These are phyloP conservation scores for Augochlorella aurata DNA, from an alignment of 2,888 invertebrate species.

Conservation along the genomic window DNA sequence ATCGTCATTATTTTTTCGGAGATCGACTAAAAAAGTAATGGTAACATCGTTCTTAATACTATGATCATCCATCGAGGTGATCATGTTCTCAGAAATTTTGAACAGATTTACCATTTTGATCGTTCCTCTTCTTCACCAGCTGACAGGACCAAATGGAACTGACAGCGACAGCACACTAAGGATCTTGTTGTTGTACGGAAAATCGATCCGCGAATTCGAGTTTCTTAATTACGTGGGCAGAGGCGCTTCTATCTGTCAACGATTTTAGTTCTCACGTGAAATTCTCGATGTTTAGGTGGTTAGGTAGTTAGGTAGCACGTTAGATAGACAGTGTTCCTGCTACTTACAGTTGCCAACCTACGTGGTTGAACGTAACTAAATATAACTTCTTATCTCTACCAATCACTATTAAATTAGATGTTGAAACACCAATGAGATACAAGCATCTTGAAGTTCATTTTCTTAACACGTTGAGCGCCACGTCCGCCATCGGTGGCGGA, in stretches of 20 bases:
- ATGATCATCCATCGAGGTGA: not conserved
- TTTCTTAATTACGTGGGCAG: constrained; percentile 50
- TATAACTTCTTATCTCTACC: constrained; percentile 14
- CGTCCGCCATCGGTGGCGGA: too few relatives aligned
- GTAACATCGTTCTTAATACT: not conserved
- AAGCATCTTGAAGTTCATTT: not conserved
- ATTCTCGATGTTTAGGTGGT: constrained; percentile 16
- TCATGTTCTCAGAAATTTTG: not conserved
- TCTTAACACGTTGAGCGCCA: too few relatives aligned
- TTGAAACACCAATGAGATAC: not conserved
- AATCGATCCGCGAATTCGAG: constrained; percentile 71
- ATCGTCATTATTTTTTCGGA: constrained; percentile 90
- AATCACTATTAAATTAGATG: constrained; percentile 11
- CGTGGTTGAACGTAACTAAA: constrained; percentile 16
- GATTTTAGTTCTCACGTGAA: constrained; percentile 41
- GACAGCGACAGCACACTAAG: constrained; percentile 66
- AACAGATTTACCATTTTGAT: constrained; percentile 68
- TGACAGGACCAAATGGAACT: constrained; percentile 71
- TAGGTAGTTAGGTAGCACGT: not conserved
- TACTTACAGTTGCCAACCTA: not conserved
- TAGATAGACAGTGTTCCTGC: not conserved
- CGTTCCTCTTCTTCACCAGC: constrained; percentile 63
- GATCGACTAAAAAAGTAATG: constrained; percentile 85
- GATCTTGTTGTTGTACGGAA: constrained; percentile 69
- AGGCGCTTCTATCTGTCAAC: constrained; percentile 58